Percentiles rank a stretch among this genome's conserved stretches.
phyloP scores from a whole-genome alignment of 1,140 invertebrate species.

The Anoplophora glabripennis region DNA sequence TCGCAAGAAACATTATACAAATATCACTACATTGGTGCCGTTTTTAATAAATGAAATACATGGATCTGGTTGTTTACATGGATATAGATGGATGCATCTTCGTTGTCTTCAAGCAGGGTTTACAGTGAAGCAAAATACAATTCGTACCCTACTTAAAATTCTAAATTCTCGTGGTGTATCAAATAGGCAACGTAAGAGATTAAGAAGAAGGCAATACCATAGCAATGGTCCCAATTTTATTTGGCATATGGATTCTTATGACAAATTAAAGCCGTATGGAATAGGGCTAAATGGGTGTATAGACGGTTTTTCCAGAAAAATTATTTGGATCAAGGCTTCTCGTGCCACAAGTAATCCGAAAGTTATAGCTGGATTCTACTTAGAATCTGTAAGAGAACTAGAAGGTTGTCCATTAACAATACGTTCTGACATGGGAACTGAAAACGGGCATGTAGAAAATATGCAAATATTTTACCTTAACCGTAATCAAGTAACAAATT shows the following conservation, averaged over 20 bases:
- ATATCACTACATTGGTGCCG: neutral
- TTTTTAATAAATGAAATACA: conserved; percentile 3
- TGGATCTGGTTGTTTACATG: neutral
- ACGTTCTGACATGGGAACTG: conserved; percentile 13
- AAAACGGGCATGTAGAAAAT: conserved; percentile 1
- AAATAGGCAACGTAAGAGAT: neutral
- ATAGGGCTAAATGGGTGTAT: conserved; percentile 20
- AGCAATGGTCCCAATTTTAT: conserved; percentile 22
- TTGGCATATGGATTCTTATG: conserved; percentile 21
- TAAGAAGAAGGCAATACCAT: conserved; percentile 17
- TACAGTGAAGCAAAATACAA: conserved; percentile 3
- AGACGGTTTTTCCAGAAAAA: conserved; percentile 20
- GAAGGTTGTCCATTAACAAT: conserved; percentile 3
- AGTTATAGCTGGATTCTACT: conserved; percentile 9
- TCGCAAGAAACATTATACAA: conserved; percentile 9
- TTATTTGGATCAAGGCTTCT: conserved; percentile 16
- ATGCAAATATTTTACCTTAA: neutral
- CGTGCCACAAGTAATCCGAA: conserved; percentile 1
- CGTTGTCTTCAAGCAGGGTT: conserved; percentile 10
- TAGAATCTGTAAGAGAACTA: neutral
- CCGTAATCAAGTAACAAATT: neutral
- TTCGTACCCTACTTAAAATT: neutral
- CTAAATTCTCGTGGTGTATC: conserved; percentile 5
- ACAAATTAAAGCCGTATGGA: conserved; percentile 20
- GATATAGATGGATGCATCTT: conserved; percentile 11